Conservation (phyloP, 2,888 invertebrate genomes). For the Drosophila bunnanda region DNA sequence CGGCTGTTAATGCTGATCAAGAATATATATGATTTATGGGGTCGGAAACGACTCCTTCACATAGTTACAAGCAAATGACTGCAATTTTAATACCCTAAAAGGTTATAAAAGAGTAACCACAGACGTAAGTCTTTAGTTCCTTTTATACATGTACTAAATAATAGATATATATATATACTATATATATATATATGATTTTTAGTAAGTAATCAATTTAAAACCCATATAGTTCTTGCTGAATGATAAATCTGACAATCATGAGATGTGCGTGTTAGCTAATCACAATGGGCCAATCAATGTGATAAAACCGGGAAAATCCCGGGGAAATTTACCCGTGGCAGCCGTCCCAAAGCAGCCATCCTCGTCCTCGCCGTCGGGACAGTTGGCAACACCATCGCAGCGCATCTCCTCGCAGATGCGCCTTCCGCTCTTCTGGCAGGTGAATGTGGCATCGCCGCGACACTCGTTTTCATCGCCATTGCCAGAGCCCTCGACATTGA, state of each 20-base stretch:
- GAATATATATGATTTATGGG: too few relatives aligned
- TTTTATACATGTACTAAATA: too few relatives aligned
- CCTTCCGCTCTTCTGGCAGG: slow-evolving; percentile 66
- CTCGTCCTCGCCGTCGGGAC: slow-evolving; percentile 84
- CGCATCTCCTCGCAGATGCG: slow-evolving; percentile 80
- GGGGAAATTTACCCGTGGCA: slow-evolving; percentile 53
- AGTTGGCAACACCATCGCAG: slow-evolving; percentile 80
- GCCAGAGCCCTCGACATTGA: slow-evolving; percentile 59
- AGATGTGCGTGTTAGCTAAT: background rate
- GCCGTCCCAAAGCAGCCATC: slow-evolving; percentile 62
- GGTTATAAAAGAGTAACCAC: too few relatives aligned
- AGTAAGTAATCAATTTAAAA: background rate
- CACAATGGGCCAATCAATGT: background rate
- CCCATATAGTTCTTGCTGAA: background rate
- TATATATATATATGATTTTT: background rate
- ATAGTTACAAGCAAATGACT: too few relatives aligned
- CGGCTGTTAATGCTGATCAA: too few relatives aligned
- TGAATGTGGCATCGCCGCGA: slow-evolving; percentile 81
- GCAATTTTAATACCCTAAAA: too few relatives aligned
- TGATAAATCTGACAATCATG: background rate
- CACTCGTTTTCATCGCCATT: slow-evolving; percentile 57
- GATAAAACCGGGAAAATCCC: too few relatives aligned
- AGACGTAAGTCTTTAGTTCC: too few relatives aligned
- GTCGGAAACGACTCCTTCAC: too few relatives aligned
- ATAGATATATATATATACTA: too few relatives aligned